A percentile compares a stretch with the other conserved stretches of the same genome.
These are phyloP conservation scores for Drosophila nr. perissopoda DNA, from an alignment of 2,888 invertebrate genomes.

Conservation along the genomic window DNA sequence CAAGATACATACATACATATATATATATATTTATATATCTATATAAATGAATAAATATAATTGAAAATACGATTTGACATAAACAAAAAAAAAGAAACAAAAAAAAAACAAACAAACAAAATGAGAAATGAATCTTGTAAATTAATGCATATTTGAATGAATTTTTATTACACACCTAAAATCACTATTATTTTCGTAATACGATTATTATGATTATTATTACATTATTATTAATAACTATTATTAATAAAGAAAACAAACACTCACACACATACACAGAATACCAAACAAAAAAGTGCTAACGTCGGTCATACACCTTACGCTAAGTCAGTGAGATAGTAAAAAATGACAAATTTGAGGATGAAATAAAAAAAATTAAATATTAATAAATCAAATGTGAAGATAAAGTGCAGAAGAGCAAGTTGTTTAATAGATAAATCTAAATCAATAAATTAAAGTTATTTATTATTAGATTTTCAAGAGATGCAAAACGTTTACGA, in stretches of 20 bases:
- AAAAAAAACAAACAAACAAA: background rate
- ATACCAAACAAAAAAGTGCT: constrained; percentile 52
- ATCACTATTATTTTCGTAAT: constrained; percentile 74
- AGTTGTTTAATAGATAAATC: constrained; percentile 59
- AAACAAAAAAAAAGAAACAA: background rate
- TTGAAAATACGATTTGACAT: constrained; percentile 45
- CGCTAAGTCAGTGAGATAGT: constrained; percentile 47
- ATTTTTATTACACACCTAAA: constrained; percentile 67
- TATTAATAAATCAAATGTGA: constrained; percentile 5
- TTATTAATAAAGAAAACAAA: constrained; percentile 36
- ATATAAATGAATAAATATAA: constrained; percentile 20
- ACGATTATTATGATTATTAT: constrained; percentile 61
- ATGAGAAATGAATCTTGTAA: constrained; percentile 52
- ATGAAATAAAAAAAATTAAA: constrained; percentile 34
- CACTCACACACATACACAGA: constrained; percentile 14
- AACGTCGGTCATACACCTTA: constrained; percentile 53
- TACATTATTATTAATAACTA: constrained; percentile 55
- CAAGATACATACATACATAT: constrained; percentile 30
- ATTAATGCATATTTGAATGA: constrained; percentile 67
- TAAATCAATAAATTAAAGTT: constrained; percentile 57
- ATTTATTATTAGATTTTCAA: constrained; percentile 59
- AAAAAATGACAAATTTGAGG: constrained; percentile 39
- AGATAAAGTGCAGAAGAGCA: constrained; percentile 15
- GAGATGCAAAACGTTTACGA: constrained; percentile 62
- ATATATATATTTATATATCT: constrained; percentile 22